These are phyloP conservation scores for Casuarius casuarius DNA, from an alignment of 2,113 vertebrate genomes.

Conservation along the genomic window DNA sequence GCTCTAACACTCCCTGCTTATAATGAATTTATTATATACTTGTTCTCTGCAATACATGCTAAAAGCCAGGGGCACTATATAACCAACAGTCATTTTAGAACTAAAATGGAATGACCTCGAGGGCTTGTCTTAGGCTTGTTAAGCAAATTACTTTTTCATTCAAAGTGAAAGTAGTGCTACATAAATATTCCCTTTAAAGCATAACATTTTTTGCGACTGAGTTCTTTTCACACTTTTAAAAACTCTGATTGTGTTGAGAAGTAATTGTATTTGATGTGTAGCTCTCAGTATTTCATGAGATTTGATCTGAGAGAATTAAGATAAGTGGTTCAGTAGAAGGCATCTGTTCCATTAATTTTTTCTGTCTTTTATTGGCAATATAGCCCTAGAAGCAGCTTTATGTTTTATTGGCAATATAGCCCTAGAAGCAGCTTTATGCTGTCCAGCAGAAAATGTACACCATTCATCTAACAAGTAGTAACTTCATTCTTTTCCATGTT, in stretches of 20 bases:
- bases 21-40: background rate
- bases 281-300: background rate
- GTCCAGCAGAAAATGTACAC: background rate
- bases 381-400: background rate
- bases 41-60: background rate
- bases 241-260: background rate
- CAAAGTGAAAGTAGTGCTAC: background rate
- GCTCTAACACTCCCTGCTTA: background rate
- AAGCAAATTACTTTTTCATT: background rate
- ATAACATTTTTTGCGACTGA: background rate
- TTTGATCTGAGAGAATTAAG: slow-evolving; percentile 1
- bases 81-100: background rate
- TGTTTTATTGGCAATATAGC: background rate
- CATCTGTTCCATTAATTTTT: slow-evolving; percentile 4
- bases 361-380: background rate
- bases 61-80: background rate
- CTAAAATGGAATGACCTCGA: background rate
- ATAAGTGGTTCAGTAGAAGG: background rate
- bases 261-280: background rate
- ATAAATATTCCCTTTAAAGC: slow-evolving; percentile 20
- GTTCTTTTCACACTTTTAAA: slow-evolving; percentile 13
- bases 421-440: background rate
- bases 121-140: background rate
- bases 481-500: background rate
- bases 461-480: background rate